A percentile compares a stretch with the other conserved stretches of the same genome.
These are phyloP conservation scores for Thaumatotibia leucotreta DNA, from an alignment of 1,140 invertebrate species.

Conservation along the genomic window DNA sequence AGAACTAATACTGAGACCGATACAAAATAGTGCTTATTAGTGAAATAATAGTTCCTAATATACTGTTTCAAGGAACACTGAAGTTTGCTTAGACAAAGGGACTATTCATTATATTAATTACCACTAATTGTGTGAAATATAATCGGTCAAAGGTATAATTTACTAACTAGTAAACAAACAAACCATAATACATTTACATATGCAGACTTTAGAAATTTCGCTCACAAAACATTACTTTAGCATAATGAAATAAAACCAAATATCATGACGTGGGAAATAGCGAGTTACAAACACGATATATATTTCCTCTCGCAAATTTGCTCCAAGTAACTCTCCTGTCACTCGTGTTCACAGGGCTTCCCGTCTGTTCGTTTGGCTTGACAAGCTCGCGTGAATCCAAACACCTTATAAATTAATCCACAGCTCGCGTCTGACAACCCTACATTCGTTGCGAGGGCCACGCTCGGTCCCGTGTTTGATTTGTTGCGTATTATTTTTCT, in stretches of 20 bases:
- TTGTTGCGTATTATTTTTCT: background rate
- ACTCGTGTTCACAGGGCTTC: constrained; percentile 2
- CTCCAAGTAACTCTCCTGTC: background rate
- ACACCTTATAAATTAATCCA: constrained; percentile 12
- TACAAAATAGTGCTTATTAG: too few relatives aligned
- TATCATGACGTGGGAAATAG: background rate
- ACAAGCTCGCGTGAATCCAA: constrained; percentile 12
- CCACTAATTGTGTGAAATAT: too few relatives aligned
- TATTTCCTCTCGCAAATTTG: constrained; percentile 1
- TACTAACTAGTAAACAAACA: too few relatives aligned
- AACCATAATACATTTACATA: too few relatives aligned
- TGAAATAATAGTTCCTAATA: too few relatives aligned
- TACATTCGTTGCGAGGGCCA: background rate
- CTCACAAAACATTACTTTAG: too few relatives aligned
- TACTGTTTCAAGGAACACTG: too few relatives aligned
- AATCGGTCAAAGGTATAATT: too few relatives aligned
- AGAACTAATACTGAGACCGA: too few relatives aligned
- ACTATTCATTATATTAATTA: too few relatives aligned
- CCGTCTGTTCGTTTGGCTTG: constrained; percentile 6
- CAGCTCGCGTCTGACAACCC: constrained; percentile 6
- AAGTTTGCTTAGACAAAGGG: too few relatives aligned
- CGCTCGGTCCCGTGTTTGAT: background rate
- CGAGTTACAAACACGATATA: background rate
- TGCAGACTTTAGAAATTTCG: too few relatives aligned
- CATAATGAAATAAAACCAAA: background rate